These are phyloP conservation scores for Microcebus murinus DNA, from an alignment of 2,113 vertebrate genomes.

Conservation along the genomic window DNA sequence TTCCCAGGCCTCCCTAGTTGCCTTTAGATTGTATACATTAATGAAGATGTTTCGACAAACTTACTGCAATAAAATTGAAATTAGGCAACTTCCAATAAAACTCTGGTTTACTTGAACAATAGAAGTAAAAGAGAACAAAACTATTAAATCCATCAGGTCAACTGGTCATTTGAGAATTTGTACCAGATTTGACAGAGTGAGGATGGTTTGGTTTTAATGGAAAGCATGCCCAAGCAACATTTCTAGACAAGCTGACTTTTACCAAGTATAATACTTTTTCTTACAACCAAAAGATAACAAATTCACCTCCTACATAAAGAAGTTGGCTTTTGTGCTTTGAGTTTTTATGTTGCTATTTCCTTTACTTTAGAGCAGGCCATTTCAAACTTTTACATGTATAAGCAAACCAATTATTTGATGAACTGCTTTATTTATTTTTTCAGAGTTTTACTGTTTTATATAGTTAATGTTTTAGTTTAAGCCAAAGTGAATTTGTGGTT, in stretches of 20 bases:
- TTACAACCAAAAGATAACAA: neutral
- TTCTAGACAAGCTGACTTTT: slow-evolving; percentile 37
- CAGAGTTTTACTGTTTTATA: slow-evolving; percentile 39
- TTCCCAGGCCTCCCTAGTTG: neutral
- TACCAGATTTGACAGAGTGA: neutral
- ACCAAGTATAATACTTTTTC: neutral
- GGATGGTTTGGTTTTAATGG: neutral
- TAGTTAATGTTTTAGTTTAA: slow-evolving; percentile 43
- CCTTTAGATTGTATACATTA: neutral
- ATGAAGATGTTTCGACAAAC: slow-evolving; percentile 40
- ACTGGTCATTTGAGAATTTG: neutral
- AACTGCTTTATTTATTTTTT: slow-evolving; percentile 55
- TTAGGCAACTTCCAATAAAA: slow-evolving; percentile 33
- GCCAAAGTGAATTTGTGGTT: slow-evolving; percentile 56
- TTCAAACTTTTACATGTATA: slow-evolving; percentile 42
- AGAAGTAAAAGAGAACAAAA: neutral
- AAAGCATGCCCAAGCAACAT: neutral
- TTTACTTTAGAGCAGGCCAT: slow-evolving; percentile 9
- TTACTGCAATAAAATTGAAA: slow-evolving; percentile 23
- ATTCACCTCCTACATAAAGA: slow-evolving; percentile 42
- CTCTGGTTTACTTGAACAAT: slow-evolving; percentile 24
- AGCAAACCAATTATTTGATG: slow-evolving; percentile 32
- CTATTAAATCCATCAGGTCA: neutral
- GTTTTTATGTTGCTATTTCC: slow-evolving; percentile 51
- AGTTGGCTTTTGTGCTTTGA: neutral